Evolutionary conservation across 2,797 vertebrate species (phyloP), one percentile per base, ranked within the genome.

Genomic region (Adrianichthys oophorus): DNA sequence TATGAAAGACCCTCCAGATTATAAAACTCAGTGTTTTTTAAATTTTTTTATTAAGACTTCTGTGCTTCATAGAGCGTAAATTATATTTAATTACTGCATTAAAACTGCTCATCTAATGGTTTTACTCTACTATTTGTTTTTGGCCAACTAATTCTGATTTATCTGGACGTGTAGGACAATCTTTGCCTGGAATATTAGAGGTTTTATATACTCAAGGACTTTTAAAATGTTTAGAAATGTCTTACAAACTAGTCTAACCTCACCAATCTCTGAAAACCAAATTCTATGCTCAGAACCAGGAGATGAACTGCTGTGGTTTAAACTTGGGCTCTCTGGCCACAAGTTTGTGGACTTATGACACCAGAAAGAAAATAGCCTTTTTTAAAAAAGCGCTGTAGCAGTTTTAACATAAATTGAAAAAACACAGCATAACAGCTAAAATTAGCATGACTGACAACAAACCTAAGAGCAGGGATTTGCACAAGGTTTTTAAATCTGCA

Each of bases 331-430:
- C 54, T 68, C 75, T 17, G 74, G 82, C 85, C 84, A 74, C 66
- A 68, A 80, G 59, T 79, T 68, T 84, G 74, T 83, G 61, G 62
- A 60, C 42, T 87, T 72, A 74, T 84, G 70, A 76, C 79, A 84
- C 74, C 72, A 62, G 49, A 84, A 76, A 64, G 51, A 82, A 85
- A 81, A 70, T 74, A 89, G 81, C 85, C 78, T 77, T 67, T 76
- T 66, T 70, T 55, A 82, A 32, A 56, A 84, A 81, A 79, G 68
- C 79, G 53, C 72, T 48, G 55, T 57, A 65, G 54, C 32, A 37
- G 32, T 37, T 37, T 12, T 75, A 51, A 49, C 43, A 59, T 52
- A 57, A 57, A 70, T 59, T 3, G 59, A 72, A 80, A 83, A 74
- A 73, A 55, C 61, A 67, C 48, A 67, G 19, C 48, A 71, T 29